A percentile compares a stretch with the other conserved stretches of the same genome.
Evolutionary conservation across 2,113 vertebrate genomes (phyloP).

Genomic region (Plecotus auritus): DNA sequence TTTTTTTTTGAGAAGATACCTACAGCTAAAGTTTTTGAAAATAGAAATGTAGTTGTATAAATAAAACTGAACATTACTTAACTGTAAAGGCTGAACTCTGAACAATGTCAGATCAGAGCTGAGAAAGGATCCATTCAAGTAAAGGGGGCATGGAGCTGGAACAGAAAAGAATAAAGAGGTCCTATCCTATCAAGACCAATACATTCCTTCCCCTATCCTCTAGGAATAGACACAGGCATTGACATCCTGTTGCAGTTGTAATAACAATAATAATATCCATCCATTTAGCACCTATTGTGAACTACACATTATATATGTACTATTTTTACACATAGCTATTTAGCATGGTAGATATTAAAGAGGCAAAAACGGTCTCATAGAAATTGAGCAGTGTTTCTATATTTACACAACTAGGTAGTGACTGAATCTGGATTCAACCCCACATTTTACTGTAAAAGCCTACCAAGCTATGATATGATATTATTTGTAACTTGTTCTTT

Average conservation of each 20-base stretch:
- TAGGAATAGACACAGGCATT: not conserved
- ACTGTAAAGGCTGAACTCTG: not conserved
- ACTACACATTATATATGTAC: not conserved
- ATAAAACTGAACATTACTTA: not conserved
- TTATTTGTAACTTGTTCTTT: not conserved
- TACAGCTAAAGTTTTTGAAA: constrained; percentile 5
- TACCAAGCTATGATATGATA: not conserved
- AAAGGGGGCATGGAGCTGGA: not conserved
- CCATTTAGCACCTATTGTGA: not conserved
- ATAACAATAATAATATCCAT: not conserved
- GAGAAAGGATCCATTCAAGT: not conserved
- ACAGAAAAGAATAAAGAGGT: not conserved
- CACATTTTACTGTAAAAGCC: not conserved
- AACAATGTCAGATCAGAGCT: not conserved
- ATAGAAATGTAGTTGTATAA: not conserved
- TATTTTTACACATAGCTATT: not conserved
- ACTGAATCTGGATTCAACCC: not conserved
- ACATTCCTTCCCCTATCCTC: not conserved
- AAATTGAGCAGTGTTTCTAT: not conserved
- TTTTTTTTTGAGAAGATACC: not conserved
- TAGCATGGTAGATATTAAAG: not conserved
- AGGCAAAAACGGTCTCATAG: not conserved
- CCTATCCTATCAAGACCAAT: not conserved
- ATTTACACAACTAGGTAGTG: not conserved
- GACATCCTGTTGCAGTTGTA: not conserved